Evolutionary conservation across 1,140 invertebrate genomes (phyloP), one percentile per base, ranked within the genome.

Genomic region (Phocides pigmalion): DNA sequence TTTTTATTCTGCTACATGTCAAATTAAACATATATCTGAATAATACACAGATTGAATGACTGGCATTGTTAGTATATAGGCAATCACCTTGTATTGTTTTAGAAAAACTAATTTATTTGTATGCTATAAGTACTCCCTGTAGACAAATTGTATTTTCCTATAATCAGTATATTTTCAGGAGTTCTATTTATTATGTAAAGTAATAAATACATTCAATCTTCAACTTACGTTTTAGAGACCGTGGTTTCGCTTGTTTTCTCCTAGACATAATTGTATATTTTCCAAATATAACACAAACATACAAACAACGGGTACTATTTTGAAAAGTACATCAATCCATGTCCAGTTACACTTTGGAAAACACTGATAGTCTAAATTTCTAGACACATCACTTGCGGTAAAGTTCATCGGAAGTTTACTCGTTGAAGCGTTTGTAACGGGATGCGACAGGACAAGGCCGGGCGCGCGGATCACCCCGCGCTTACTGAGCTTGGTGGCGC

Each of bases 191-290:
- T 50, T 51, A 46, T 0, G 6, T 14, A 50, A 8, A 35, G 6
- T 41, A 42, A 35, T 39, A 14, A 16, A 37, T 41, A 50, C 28
- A 39, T 4, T 50, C 63, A 22, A 11, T 11, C n/a, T 1, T 32
- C 1, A 64, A 86, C 89, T 91, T 79, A 92, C 92, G 81, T 84
- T 92, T 92, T 17, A 92, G 78, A 47, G 92, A 91, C 72, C 90
- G 83, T 8, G 92, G 92, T 69, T 92, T 92, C 20, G 92, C 92
- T 71, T 92, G 92, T 80, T 92, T 92, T 65, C 92, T 82, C 72
- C 92, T 86, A 65, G 92, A 92, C 92, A 92, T 92, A 37, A 58
- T 72, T 61, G 12, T 32, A 46, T 39, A 11, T 68, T 35, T 41
- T 35, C n/a, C 15, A 49, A 65, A 49, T 20, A 39, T 47, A 32